Evolutionary conservation across 2,113 vertebrate species (phyloP).

Genomic region (Phyllopteryx taeniolatus): DNA sequence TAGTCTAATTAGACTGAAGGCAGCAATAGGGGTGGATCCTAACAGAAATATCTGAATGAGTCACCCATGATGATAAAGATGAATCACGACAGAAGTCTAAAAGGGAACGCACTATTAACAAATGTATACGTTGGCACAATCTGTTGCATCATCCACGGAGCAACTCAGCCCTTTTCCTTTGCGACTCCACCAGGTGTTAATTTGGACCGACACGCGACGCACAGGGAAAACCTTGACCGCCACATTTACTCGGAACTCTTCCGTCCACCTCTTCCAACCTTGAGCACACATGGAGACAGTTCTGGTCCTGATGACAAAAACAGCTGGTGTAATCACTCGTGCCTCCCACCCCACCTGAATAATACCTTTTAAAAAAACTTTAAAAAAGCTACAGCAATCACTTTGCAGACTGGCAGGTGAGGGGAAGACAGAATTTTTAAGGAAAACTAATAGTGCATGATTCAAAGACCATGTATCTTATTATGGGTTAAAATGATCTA

Average conservation of each 20-base stretch:
- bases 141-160: background rate
- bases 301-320: slow-evolving; percentile 36
- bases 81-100: background rate
- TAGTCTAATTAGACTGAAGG: background rate
- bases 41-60: background rate
- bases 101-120: background rate
- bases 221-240: slow-evolving; percentile 40
- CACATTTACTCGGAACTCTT: slow-evolving; percentile 23
- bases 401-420: slow-evolving; percentile 42
- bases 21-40: no score
- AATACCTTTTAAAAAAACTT: slow-evolving; percentile 4
- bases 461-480: slow-evolving; percentile 46
- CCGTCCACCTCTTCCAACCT: slow-evolving; percentile 25
- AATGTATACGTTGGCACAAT: background rate
- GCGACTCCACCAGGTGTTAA: slow-evolving; percentile 31
- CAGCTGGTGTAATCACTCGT: slow-evolving; percentile 55
- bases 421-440: slow-evolving; percentile 46
- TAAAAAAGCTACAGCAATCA: slow-evolving; percentile 45
- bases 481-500: background rate
- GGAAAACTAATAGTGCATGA: slow-evolving; percentile 48
- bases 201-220: slow-evolving; percentile 42
- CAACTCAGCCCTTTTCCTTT: background rate
- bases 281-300: slow-evolving; percentile 24
- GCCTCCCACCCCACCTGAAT: slow-evolving; percentile 14
- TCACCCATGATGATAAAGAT: background rate